Evolutionary conservation across 2,113 vertebrate species (phyloP).

Genomic region (Pteropus alecto): DNA sequence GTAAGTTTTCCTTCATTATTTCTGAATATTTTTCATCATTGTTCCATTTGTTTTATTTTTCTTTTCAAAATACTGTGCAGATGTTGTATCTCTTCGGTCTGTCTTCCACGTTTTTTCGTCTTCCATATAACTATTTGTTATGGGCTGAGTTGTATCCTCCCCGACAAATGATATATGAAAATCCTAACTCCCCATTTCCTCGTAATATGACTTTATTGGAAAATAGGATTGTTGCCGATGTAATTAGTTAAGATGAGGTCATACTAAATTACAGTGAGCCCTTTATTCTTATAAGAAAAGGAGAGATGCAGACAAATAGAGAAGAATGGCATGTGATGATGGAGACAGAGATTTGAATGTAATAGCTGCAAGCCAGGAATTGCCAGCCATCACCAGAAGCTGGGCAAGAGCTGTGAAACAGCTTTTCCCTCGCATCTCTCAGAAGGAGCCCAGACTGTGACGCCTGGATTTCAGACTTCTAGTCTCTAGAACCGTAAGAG

Average conservation of each 20-base stretch:
- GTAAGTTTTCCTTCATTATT: not conserved
- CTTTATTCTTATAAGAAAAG: not conserved
- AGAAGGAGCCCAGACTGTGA: not conserved
- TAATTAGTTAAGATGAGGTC: not conserved
- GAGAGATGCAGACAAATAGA: not conserved
- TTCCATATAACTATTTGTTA: not conserved
- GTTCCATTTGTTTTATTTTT: not conserved
- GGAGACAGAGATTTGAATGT: not conserved
- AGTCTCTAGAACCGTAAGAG: not conserved
- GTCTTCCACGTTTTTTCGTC: not conserved
- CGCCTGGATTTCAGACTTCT: not conserved
- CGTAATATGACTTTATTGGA: not conserved
- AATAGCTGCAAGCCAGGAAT: not conserved
- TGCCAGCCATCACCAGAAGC: too few species aligned
- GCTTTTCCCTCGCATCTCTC: accelerated
- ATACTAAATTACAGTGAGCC: too few species aligned
- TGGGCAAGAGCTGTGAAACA: not conserved
- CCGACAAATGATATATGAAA: not conserved
- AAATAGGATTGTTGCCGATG: not conserved
- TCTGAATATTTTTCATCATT: not conserved
- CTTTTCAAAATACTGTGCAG: not conserved
- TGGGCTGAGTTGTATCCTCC: not conserved
- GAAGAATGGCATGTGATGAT: not conserved
- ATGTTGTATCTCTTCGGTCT: not conserved
- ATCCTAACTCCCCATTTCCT: not conserved